phyloP scores from a whole-genome alignment of 1,140 invertebrate genomes.

The Caenorhabditis brenneri region DNA sequence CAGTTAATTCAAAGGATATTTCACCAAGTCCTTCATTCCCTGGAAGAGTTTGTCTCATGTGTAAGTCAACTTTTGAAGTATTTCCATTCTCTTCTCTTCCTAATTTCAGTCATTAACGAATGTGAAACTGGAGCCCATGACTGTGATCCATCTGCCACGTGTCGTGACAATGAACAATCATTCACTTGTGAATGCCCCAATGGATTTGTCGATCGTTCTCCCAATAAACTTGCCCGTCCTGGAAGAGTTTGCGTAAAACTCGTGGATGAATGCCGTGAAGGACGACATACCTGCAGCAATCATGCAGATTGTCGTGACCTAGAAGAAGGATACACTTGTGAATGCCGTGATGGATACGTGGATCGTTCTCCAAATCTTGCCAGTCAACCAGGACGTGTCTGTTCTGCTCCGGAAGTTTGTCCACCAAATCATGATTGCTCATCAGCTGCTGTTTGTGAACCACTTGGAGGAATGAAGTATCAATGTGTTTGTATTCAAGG shows the following conservation, averaged over 20 bases:
- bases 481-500: slow-evolving; percentile 67
- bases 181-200: slow-evolving; percentile 68
- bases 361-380: slow-evolving; percentile 68
- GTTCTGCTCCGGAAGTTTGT: slow-evolving; percentile 63
- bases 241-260: slow-evolving; percentile 69
- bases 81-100: neutral
- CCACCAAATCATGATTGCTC: slow-evolving; percentile 68
- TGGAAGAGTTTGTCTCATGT: slow-evolving; percentile 68
- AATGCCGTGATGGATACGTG: slow-evolving; percentile 67
- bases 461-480: slow-evolving; percentile 68
- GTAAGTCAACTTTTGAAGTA: slow-evolving; percentile 37
- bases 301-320: slow-evolving; percentile 69
- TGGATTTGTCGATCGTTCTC: slow-evolving; percentile 67
- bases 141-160: slow-evolving; percentile 65
- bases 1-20: slow-evolving; percentile 66
- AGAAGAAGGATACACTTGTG: slow-evolving; percentile 71
- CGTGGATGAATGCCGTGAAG: slow-evolving; percentile 64
- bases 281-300: slow-evolving; percentile 65
- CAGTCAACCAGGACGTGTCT: slow-evolving; percentile 69
- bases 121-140: slow-evolving; percentile 65
- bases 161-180: slow-evolving; percentile 68
- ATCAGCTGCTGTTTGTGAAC: slow-evolving; percentile 69
- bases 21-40: slow-evolving; percentile 70
- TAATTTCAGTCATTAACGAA: slow-evolving; percentile 62
- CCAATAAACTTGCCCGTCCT: slow-evolving; percentile 64